Percentiles rank a stretch among this genome's conserved stretches.
These are phyloP conservation scores for Oreochromis mossambicus DNA, from an alignment of 2,797 vertebrate genomes.

Conservation along the genomic window DNA sequence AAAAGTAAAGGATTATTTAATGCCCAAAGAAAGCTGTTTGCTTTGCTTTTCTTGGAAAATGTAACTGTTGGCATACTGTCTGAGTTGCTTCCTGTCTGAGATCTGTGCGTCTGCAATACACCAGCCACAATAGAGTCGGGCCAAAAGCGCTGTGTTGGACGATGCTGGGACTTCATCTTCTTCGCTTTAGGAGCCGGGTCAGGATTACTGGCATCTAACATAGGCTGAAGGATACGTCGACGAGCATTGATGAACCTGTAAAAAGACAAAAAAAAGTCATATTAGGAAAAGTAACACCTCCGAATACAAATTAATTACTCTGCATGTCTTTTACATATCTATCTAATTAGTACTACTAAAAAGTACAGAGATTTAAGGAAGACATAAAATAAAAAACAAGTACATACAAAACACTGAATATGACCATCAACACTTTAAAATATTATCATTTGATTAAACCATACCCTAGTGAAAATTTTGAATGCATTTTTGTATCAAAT, in stretches of 20 bases:
- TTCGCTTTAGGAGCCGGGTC: constrained; percentile 97
- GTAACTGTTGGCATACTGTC: constrained; percentile 78
- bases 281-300: neutral
- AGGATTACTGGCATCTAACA: constrained; percentile 97
- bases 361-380: neutral
- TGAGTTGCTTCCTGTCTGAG: constrained; percentile 83
- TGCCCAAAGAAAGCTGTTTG: neutral
- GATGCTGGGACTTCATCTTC: constrained; percentile 99
- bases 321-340: neutral
- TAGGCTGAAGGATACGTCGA: constrained; percentile 94
- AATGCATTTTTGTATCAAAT: neutral
- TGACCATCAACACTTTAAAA: neutral
- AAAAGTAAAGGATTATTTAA: neutral
- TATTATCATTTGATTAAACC: neutral
- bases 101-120: constrained; percentile 89
- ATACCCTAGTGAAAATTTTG: neutral
- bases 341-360: neutral
- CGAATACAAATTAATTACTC: neutral
- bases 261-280: neutral
- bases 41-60: neutral
- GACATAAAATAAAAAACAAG: neutral
- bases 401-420: neutral
- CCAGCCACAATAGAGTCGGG: constrained; percentile 96
- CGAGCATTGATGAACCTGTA: constrained; percentile 96
- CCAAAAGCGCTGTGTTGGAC: constrained; percentile 97